Base-by-base conservation (phyloP, 1,140 invertebrate species). In the Drosophila quadrilineata region DNA sequence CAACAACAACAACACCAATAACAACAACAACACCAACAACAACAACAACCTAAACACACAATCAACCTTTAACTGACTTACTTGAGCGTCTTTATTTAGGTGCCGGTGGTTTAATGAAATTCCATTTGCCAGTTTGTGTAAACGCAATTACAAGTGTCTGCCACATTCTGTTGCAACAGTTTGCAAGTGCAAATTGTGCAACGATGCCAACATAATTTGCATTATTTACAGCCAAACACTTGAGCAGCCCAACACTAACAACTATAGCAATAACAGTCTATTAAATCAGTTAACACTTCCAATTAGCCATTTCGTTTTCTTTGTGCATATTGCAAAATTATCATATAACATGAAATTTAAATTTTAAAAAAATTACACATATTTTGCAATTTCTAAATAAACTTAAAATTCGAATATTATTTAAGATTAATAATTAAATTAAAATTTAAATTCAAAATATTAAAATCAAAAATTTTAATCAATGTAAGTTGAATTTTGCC, bases 71-170 rank as follows among this genome's bases (percentile, higher is more conserved):
- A n/a, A n/a, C n/a, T 70, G 59, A 70, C 26, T 49, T 45, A 79
- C 60, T 62, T 71, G 77, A 82, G 73, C 77, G 77, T 82, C 69
- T 73, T 82, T 76, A 76, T 82, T 75, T 75, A 71, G 65, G 60
- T 69, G n/a, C n/a, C n/a, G n/a, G n/a, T 35, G 40, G 41, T 49
- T 58, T 53, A 8, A 52, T 17, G 35, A 36, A 36, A 48, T 38
- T 46, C 10, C 21, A 29, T 36, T 58, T 10, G 24, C 56, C 53
- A 57, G n/a, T n/a, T n/a, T 62, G 16, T 64, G 52, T 64, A 68
- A 62, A 63, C 63, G 60, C 56, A 79, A 41, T 49, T 48, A 16
- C 41, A 28, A 57, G 56, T 38, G 69, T 22, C 24, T 41, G 9
- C 26, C 40, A 54, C n/a, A n/a, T n/a, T n/a, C n/a, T n/a, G n/a